These are phyloP conservation scores for Percina caprodes DNA, from an alignment of 2,113 vertebrate genomes.

Conservation along the genomic window DNA sequence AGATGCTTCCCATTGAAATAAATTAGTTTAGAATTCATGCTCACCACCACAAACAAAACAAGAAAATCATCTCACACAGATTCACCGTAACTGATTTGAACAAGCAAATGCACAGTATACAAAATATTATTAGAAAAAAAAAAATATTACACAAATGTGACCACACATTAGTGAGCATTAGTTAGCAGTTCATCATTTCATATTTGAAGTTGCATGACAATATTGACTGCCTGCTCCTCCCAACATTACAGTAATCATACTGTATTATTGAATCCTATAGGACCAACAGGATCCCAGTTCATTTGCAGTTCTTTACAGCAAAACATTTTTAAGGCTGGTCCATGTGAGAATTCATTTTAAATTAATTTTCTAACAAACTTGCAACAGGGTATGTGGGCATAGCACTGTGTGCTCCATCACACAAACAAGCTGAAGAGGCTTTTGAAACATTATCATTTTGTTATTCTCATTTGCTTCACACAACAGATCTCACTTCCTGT, in stretches of 20 bases:
- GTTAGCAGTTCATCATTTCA: background rate
- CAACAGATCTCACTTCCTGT: constrained; percentile 4
- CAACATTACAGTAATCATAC: background rate
- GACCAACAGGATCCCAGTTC: background rate
- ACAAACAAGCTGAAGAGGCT: background rate
- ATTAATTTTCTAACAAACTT: background rate
- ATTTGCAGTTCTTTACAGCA: background rate
- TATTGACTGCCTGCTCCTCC: background rate
- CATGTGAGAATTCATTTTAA: background rate
- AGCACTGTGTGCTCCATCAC: constrained; percentile 14
- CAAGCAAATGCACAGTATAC: too few species aligned
- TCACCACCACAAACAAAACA: too few species aligned
- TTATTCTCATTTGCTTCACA: constrained; percentile 5
- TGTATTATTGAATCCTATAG: background rate
- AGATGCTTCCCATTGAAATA: too few species aligned
- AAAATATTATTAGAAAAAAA: too few species aligned
- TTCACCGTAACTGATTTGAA: too few species aligned
- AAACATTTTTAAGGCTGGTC: background rate
- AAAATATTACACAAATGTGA: too few species aligned
- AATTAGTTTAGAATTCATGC: too few species aligned
- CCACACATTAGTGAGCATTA: too few species aligned
- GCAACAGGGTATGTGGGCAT: background rate
- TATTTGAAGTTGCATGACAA: background rate
- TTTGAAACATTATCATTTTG: constrained; percentile 17
- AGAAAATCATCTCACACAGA: too few species aligned